These are phyloP conservation scores for Choristoneura fumiferana DNA, from an alignment of 1,140 invertebrate species.

Conservation along the genomic window DNA sequence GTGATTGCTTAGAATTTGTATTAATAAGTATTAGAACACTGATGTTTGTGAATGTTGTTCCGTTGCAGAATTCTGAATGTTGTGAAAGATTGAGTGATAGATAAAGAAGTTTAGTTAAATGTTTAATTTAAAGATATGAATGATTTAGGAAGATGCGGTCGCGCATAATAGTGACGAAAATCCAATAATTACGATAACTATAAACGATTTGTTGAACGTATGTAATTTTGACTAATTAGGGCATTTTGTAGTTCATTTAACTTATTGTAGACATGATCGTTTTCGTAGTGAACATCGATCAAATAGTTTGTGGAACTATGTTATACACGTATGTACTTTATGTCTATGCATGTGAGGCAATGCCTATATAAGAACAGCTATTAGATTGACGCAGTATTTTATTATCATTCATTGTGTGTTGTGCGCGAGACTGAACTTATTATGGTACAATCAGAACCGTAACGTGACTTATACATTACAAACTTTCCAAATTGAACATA, in stretches of 20 bases:
- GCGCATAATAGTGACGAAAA: conserved; percentile 78
- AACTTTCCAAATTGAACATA: conserved; percentile 41
- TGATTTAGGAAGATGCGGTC: conserved; percentile 78
- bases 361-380: conserved; percentile 42
- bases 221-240: conserved; percentile 73
- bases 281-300: conserved; percentile 63
- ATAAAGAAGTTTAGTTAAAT: conserved; percentile 76
- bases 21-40: conserved; percentile 77
- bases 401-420: conserved; percentile 69
- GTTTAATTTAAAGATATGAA: conserved; percentile 75
- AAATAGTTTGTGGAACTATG: conserved; percentile 64
- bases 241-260: conserved; percentile 73
- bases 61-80: conserved; percentile 63
- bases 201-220: conserved; percentile 70
- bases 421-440: conserved; percentile 70
- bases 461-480: conserved; percentile 46
- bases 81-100: conserved; percentile 70
- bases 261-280: conserved; percentile 70
- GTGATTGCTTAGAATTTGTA: conserved; percentile 74
- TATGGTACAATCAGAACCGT: conserved; percentile 67
- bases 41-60: conserved; percentile 65
- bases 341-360: conserved; percentile 35
- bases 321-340: conserved; percentile 36
- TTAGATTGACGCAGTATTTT: conserved; percentile 72
- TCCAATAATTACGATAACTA: conserved; percentile 77